Percentiles rank a stretch among this genome's conserved stretches.
These are phyloP conservation scores for Malurus cyaneus DNA, from an alignment of 2,113 vertebrate genomes.

Conservation along the genomic window DNA sequence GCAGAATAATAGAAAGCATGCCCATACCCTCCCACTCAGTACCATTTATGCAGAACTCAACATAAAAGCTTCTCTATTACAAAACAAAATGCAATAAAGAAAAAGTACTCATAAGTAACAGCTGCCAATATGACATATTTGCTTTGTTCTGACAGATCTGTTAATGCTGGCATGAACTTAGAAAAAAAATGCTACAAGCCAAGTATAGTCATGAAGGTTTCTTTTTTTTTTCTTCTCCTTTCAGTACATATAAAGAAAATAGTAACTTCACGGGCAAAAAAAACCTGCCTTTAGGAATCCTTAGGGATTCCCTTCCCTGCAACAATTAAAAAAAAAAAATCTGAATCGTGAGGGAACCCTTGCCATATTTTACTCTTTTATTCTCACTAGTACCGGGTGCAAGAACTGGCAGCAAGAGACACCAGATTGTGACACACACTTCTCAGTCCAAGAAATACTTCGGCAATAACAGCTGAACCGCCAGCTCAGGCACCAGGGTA, in stretches of 20 bases:
- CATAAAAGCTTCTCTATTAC: slow-evolving; percentile 76
- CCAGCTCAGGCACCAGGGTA: slow-evolving; percentile 4
- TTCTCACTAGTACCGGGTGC: slow-evolving; percentile 35
- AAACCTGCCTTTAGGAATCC: slow-evolving; percentile 48
- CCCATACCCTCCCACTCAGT: slow-evolving; percentile 83
- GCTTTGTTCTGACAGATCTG: slow-evolving; percentile 67
- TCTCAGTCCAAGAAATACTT: slow-evolving; percentile 66
- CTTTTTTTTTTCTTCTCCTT: neutral
- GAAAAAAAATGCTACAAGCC: slow-evolving; percentile 40
- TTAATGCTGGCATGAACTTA: slow-evolving; percentile 71
- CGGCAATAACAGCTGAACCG: slow-evolving; percentile 2
- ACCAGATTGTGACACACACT: slow-evolving; percentile 61
- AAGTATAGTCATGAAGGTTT: slow-evolving; percentile 13
- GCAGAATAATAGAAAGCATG: slow-evolving; percentile 94
- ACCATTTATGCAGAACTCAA: slow-evolving; percentile 69
- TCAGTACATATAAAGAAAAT: slow-evolving; percentile 1
- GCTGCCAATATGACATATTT: slow-evolving; percentile 75
- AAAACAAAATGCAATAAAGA: slow-evolving; percentile 76
- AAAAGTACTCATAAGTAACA: slow-evolving; percentile 74
- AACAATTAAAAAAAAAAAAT: slow-evolving; percentile 33
- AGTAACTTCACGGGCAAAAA: slow-evolving; percentile 9
- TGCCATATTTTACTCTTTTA: slow-evolving; percentile 14
- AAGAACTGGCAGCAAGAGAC: slow-evolving; percentile 51
- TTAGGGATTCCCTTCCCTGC: slow-evolving; percentile 54
- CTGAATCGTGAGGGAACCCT: slow-evolving; percentile 31